A percentile compares a stretch with the other conserved stretches of the same genome.
Conservation (phyloP, 1,140 invertebrate species). For the Stenopsyche tienmushanensis region DNA sequence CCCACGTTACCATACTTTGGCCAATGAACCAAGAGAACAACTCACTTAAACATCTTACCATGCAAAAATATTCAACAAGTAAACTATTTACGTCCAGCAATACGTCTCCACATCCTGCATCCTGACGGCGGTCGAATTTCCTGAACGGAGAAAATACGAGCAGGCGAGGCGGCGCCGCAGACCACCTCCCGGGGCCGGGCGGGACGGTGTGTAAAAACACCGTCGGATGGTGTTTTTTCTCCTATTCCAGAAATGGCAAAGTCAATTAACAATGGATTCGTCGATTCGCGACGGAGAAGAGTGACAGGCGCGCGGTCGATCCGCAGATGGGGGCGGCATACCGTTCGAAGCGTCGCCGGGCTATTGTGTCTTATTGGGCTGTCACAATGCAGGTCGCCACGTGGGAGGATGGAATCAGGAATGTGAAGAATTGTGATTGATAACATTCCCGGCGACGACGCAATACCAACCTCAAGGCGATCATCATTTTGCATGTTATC, state of each 20-base stretch:
- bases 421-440: slow-evolving; percentile 17
- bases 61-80: neutral
- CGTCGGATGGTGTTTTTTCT: no score
- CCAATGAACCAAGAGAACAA: slow-evolving; percentile 7
- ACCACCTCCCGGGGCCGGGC: no score
- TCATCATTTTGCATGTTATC: slow-evolving; percentile 1
- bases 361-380: slow-evolving; percentile 7
- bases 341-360: slow-evolving; percentile 3
- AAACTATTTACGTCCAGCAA: no score
- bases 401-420: slow-evolving; percentile 3
- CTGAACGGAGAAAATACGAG: neutral
- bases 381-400: neutral
- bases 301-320: no score
- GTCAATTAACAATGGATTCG: no score
- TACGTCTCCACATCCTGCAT: no score
- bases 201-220: no score
- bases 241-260: no score
- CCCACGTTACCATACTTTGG: slow-evolving; percentile 8
- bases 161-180: neutral
- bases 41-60: no score
- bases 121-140: no score
- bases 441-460: neutral
- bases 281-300: no score
- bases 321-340: slow-evolving; percentile 7
- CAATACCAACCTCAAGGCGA: no score